These are phyloP conservation scores for Clivina fossor DNA, from an alignment of 2,888 invertebrate species.

Conservation along the genomic window DNA sequence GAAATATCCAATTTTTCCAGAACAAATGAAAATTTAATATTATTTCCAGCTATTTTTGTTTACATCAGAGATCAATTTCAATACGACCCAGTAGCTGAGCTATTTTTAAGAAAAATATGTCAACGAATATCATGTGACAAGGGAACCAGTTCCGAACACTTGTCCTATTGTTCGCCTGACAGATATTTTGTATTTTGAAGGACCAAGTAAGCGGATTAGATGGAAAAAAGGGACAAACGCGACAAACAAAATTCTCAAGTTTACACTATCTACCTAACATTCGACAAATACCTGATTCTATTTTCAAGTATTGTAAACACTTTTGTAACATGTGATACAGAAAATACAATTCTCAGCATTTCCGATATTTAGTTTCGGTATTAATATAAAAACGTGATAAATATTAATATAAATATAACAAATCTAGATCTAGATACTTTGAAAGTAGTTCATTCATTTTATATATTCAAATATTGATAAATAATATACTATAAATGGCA, in stretches of 20 bases:
- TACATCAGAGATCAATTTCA: no score
- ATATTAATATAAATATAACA: no score
- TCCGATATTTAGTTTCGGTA: no score
- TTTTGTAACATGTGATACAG: no score
- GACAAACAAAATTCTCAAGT: conserved; percentile 26
- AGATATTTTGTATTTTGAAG: conserved; percentile 6
- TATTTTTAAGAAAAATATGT: conserved; percentile 14
- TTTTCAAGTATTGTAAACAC: no score
- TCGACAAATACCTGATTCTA: no score
- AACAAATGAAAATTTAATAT: conserved; percentile 11
- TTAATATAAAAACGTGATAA: no score
- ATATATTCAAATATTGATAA: no score
- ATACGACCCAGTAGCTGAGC: neutral
- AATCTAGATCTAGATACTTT: no score
- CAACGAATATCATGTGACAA: conserved; percentile 26
- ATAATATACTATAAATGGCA: no score
- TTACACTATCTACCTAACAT: conserved; percentile 6
- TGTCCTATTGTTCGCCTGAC: conserved; percentile 25
- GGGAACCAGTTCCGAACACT: conserved; percentile 21
- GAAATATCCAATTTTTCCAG: neutral
- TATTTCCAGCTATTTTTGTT: conserved; percentile 1
- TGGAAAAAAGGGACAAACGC: conserved; percentile 5
- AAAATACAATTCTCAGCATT: no score
- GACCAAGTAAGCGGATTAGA: conserved; percentile 29
- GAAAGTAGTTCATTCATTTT: no score